Evolutionary conservation across 2,888 invertebrate species (phyloP), one percentile per base, ranked within the genome.

Genomic region (Thera obeliscata): DNA sequence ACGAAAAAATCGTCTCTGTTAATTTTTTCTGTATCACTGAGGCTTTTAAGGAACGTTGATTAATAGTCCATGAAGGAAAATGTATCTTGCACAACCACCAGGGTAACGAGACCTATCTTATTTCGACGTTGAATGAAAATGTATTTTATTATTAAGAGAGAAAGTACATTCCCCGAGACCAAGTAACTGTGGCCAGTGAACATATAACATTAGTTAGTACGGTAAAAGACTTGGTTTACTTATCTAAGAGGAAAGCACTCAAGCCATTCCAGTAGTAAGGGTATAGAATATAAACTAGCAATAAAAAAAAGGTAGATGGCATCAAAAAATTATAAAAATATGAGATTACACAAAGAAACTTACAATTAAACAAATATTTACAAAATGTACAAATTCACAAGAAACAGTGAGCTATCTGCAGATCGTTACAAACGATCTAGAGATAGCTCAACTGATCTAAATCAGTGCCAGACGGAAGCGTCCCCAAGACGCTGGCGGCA

Each of bases 31-130:
- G 82, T 82, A 84, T 82, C 81, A 78, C 82, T 78, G 81, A 88
- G 87, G 87, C 89, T 89, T 90, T 89, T 88, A 87, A 87, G 83
- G 81, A 85, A 86, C 87, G 81, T 84, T 89, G 90, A 90, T 90
- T 90, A 90, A 90, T 90, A 86, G 88, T 85, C 83, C 78, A 74
- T 78, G 81, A 82, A 80, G 81, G 82, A 81, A 81, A 82, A 85
- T 84, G 85, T 87, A 85, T 87, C 84, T 87, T 83, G 77, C 75
- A 73, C 70, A 69, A 54, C 55, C 56, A 65, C 85, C 81, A 80
- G 63, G 64, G 11, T 75, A 76, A 49, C 12, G 43, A 57, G 80
- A 75, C 36, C 48, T 77, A 66, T 48, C 64, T 62, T 74, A 70
- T 65, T 72, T 68, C 69, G 50, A 8, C 2, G 33, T 64, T 36